A percentile compares a stretch with the other conserved stretches of the same genome.
These are phyloP conservation scores for Acanthaster planci DNA, from an alignment of 35 echinoderm and acorn worm genomes.

Conservation along the genomic window DNA sequence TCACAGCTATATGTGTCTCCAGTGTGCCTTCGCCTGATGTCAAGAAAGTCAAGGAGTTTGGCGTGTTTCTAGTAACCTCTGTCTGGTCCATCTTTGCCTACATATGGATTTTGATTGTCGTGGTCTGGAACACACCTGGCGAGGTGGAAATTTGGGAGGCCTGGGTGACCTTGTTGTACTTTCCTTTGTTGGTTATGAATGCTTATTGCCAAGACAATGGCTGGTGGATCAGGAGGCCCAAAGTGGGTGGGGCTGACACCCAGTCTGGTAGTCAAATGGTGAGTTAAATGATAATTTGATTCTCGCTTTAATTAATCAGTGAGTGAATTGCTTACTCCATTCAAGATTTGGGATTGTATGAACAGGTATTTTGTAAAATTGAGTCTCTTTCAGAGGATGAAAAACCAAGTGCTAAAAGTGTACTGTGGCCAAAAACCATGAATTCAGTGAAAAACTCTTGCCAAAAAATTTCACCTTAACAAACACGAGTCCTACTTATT, in stretches of 20 bases:
- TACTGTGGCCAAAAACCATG: too few relatives aligned
- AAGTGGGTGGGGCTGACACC: constrained; percentile 33
- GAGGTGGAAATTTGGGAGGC: constrained; percentile 80
- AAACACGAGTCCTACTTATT: too few relatives aligned
- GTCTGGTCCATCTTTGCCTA: constrained; percentile 98
- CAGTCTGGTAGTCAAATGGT: constrained; percentile 75
- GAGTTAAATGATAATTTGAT: constrained; percentile 18
- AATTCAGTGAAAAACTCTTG: too few relatives aligned
- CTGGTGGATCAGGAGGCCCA: constrained; percentile 81
- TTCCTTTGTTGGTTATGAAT: constrained; percentile 76
- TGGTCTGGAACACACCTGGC: constrained; percentile 59
- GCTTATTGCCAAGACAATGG: constrained; percentile 95
- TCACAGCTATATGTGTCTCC: constrained; percentile 83
- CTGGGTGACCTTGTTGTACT: constrained; percentile 82
- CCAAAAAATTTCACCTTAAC: too few relatives aligned
- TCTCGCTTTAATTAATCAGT: too few relatives aligned
- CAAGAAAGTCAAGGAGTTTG: constrained; percentile 90
- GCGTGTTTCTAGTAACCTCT: constrained; percentile 90
- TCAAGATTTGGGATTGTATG: too few relatives aligned
- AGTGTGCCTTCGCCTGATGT: constrained; percentile 77
- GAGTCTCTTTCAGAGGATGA: too few relatives aligned
- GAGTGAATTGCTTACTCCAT: too few relatives aligned
- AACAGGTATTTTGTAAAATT: too few relatives aligned
- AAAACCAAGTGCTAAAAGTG: too few relatives aligned
- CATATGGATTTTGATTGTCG: constrained; percentile 85